Evolutionary conservation across 2,797 vertebrate genomes (phyloP), one percentile per base, ranked within the genome.

Genomic region (Xenops minutus): DNA sequence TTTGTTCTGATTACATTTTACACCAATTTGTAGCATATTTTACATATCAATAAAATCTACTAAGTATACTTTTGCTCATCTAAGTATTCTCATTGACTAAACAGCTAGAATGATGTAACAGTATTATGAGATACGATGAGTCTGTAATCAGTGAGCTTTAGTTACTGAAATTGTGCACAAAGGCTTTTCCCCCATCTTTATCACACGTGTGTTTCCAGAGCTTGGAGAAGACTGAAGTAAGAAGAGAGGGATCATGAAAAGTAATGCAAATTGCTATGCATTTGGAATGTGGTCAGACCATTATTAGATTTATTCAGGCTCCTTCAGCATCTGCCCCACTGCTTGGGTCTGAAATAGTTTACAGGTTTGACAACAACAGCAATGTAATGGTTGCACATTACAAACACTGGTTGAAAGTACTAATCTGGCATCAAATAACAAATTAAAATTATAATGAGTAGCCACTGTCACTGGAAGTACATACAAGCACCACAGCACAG

Each of bases 81-180:
- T 41, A 44, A 64, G 12, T 37, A 74, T 52, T 62, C 10, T 2
- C 9, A 51, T 2, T 67, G 23, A 32, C 36, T 51, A 48, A 84
- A 73, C 8, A 92, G 16, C 20, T 69, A 29, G 12, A 88, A 88
- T n/a, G 24, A 22, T 62, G 0, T 12, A 75, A 55, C 34, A 34
- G 32, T 1, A 85, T 30, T 36, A 67, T 12, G n/a, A 86, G 29
- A 71, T 49, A 49, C 0, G 0, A 71, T 9, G 7, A 21, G 15
- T 41, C 41, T 43, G 22, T 43, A 73, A 69, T 7, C 26, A 55
- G 8, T 21, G 39, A 90, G 71, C 27, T 88, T 19, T 23, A n/a
- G 16, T 24, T 62, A 66, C 6, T 21, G 3, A 88, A 51, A 32
- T 16, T 49, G 14, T 58, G 16, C 19, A 69, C 20, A 37, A 27